These are phyloP conservation scores for Teleiodes luculella DNA, from an alignment of 2,888 invertebrate genomes.

Conservation along the genomic window DNA sequence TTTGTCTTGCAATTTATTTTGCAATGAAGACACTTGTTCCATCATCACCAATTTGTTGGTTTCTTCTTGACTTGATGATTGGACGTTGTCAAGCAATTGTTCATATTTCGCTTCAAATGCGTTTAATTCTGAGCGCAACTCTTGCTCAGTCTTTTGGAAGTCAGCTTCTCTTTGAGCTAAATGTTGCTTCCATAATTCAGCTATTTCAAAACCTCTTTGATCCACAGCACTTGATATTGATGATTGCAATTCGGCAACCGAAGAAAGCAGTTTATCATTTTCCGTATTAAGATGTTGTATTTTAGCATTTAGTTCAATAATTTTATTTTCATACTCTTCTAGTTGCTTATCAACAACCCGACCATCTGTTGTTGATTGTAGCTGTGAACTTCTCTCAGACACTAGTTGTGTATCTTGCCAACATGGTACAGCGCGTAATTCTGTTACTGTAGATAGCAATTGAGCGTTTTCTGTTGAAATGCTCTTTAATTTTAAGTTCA, in stretches of 20 bases:
- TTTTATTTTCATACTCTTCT: constrained; percentile 39
- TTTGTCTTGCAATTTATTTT: constrained; percentile 67
- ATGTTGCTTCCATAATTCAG: constrained; percentile 84
- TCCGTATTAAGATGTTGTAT: constrained; percentile 59
- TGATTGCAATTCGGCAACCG: constrained; percentile 65
- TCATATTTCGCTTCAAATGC: constrained; percentile 71
- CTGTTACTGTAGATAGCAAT: constrained; percentile 64
- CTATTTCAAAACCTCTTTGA: constrained; percentile 83
- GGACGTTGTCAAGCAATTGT: constrained; percentile 63
- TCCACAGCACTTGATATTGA: constrained; percentile 78
- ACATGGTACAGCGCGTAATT: constrained; percentile 76
- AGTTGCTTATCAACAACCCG: constrained; percentile 33
- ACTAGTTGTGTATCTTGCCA: too few relatives aligned
- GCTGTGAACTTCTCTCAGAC: too few relatives aligned
- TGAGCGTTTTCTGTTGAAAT: constrained; percentile 66
- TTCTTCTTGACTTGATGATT: constrained; percentile 69
- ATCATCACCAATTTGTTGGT: constrained; percentile 60
- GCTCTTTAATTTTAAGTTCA: constrained; percentile 53
- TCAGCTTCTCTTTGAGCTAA: constrained; percentile 81
- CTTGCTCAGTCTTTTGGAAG: constrained; percentile 73
- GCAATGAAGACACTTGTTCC: constrained; percentile 62
- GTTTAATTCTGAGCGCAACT: constrained; percentile 71
- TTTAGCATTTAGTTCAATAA: constrained; percentile 51
- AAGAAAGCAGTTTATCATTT: constrained; percentile 66
- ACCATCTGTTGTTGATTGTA: constrained; percentile 44